Evolutionary conservation across 2,888 invertebrate genomes (phyloP), one percentile per base, ranked within the genome.

Genomic region (Argyresthia albistria): DNA sequence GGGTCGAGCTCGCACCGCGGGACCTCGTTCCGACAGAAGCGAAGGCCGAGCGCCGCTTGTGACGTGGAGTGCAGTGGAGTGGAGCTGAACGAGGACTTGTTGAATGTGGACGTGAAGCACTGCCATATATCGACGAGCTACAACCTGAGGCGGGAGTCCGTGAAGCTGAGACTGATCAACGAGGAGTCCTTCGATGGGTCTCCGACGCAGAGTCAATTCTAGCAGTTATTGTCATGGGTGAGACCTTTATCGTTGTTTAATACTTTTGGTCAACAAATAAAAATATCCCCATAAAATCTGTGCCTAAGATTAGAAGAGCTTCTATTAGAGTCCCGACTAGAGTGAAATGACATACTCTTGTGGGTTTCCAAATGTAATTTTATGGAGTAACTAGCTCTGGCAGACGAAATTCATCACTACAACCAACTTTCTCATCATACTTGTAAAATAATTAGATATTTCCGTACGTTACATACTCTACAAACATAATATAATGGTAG

Each of bases 11-110:
- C 90, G 76, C 89, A 80, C 58, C 73, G 90, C 52, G 80, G 80
- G 2, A 72, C 89, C 8, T 90, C 91, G 9, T 82, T 90, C 55
- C 80, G 79, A 53, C 78, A 84, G 51, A 88, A 88, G 62, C 75
- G 87, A 60, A 90, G 90, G 69, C 89, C 89, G 12, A 90, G 90
- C 57, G 89, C 89, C 10, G 90, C 91, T 0, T 90, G 90, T 35
- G 90, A 90, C 55, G 91, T 91, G 54, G 90, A 90, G 63, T 88
- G 73, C 57, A 80, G 89, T 58, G 88, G 90, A 6, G 88, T 86
- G 51, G 87, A 87, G 58, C 58, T 87, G 53, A 74, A 87, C 52
- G 86, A 87, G 56, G 87, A 86, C 52, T 64, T 87, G 45, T 55
- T 87, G 55, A 81, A 65, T 1, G 79, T 84, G 6, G 87, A 87